phyloP scores from a whole-genome alignment of 2,888 invertebrate genomes.

The Nezara viridula region DNA sequence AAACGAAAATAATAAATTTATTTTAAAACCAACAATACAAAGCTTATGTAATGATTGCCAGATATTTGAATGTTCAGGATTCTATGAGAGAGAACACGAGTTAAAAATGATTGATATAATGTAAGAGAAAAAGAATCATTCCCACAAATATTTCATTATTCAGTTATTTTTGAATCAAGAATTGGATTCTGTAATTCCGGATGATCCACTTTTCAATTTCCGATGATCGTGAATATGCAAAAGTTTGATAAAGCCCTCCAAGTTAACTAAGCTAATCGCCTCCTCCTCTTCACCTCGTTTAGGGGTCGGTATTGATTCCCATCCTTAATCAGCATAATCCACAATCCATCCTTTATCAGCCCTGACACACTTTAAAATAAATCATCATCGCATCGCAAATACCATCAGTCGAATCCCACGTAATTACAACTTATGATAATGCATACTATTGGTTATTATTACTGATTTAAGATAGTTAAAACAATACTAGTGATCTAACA shows the following conservation, averaged over 20 bases:
- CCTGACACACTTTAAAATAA: not conserved
- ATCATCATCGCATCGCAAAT: not conserved
- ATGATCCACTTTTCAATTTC: not conserved
- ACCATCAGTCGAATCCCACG: too few relatives aligned
- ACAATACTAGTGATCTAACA: too few relatives aligned
- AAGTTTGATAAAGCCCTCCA: not conserved
- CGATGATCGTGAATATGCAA: not conserved
- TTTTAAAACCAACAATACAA: too few relatives aligned
- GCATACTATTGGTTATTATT: too few relatives aligned
- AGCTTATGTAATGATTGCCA: too few relatives aligned
- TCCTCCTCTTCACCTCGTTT: not conserved
- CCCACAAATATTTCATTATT: not conserved
- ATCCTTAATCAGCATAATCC: not conserved
- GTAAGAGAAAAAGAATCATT: not conserved
- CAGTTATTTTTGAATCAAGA: not conserved
- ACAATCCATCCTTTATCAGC: not conserved
- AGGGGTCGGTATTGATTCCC: not conserved
- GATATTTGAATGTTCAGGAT: too few relatives aligned
- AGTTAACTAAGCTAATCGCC: constrained; percentile 5
- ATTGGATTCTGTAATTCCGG: not conserved
- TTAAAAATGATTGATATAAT: too few relatives aligned
- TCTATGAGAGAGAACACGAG: not conserved
- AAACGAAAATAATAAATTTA: too few relatives aligned
- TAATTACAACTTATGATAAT: too few relatives aligned
- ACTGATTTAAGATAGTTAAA: too few relatives aligned